A percentile compares a stretch with the other conserved stretches of the same genome.
Evolutionary conservation across 2,797 vertebrate genomes (phyloP).

Genomic region (Tenualosa ilisha): DNA sequence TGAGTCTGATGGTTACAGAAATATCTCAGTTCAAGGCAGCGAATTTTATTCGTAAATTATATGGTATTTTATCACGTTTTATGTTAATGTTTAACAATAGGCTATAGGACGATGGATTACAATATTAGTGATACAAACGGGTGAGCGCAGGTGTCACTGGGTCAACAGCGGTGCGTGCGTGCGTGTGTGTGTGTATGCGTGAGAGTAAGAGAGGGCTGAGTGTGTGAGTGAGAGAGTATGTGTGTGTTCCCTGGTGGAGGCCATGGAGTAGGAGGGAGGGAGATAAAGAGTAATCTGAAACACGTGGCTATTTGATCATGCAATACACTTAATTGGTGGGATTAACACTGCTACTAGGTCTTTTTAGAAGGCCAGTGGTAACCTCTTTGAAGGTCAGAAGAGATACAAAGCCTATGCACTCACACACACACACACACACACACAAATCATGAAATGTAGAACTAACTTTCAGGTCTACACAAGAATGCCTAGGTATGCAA

Average conservation of each 20-base stretch:
- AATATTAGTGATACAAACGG: conserved; percentile 57
- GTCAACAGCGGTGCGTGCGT: conserved; percentile 37
- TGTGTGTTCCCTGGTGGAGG: conserved; percentile 17
- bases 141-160: conserved; percentile 59
- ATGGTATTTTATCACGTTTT: not conserved
- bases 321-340: conserved; percentile 34
- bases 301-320: conserved; percentile 47
- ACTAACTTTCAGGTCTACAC: not conserved
- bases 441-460: conserved; percentile 6
- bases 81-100: not conserved
- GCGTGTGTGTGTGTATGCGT: not conserved
- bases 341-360: conserved; percentile 29
- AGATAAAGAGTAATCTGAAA: conserved; percentile 44
- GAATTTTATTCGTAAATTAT: not conserved
- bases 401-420: not conserved
- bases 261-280: conserved; percentile 20
- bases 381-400: conserved; percentile 2
- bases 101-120: conserved; percentile 43
- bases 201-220: not conserved
- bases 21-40: not conserved
- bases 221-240: not conserved
- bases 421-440: conserved; percentile 42
- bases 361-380: not conserved
- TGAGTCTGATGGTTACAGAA: not conserved
- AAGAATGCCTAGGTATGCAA: not conserved